Conservation (phyloP, 2,113 vertebrate species). For the Bufo bufo region DNA sequence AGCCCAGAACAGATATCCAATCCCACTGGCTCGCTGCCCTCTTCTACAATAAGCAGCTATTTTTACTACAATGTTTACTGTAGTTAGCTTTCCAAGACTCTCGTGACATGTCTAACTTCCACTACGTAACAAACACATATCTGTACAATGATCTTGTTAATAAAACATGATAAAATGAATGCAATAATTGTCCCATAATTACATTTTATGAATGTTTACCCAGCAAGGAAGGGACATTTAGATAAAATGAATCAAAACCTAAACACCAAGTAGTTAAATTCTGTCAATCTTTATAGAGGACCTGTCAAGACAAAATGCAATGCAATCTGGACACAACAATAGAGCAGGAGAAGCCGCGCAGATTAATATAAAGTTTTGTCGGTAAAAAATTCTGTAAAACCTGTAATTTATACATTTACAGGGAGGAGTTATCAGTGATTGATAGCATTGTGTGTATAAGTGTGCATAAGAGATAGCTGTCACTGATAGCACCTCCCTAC, state of each 20-base stretch:
- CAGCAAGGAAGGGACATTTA: neutral
- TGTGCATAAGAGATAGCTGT: no score
- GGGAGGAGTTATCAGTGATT: no score
- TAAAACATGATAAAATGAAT: neutral
- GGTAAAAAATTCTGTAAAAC: no score
- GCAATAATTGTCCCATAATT: neutral
- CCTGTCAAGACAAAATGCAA: no score
- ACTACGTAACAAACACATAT: neutral
- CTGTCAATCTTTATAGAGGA: neutral
- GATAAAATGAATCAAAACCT: neutral
- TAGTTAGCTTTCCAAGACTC: neutral
- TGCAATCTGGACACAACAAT: no score
- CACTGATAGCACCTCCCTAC: no score
- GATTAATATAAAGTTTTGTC: no score
- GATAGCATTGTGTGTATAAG: no score
- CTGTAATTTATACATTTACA: no score
- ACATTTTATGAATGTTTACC: neutral
- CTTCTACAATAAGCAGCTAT: constrained; percentile 16
- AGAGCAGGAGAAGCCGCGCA: no score
- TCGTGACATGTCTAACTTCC: neutral
- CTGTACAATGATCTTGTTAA: neutral
- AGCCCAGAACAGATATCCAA: neutral
- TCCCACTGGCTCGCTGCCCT: neutral
- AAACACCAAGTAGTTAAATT: neutral
- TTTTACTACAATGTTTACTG: constrained; percentile 33